These are phyloP conservation scores for Poecilobothrus nobilitatus DNA, from an alignment of 2,888 invertebrate genomes.

Conservation along the genomic window DNA sequence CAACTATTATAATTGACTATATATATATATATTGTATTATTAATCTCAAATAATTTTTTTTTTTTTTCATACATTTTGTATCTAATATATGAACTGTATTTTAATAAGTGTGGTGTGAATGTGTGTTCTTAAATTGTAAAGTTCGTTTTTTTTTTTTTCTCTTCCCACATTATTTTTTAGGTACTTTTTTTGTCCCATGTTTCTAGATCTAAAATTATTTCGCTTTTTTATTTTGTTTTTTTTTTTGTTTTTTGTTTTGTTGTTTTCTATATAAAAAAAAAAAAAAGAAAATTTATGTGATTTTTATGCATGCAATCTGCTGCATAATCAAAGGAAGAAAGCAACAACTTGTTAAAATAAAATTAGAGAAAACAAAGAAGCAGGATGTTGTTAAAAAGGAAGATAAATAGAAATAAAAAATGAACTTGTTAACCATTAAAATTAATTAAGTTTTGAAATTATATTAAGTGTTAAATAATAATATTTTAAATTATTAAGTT, in stretches of 20 bases:
- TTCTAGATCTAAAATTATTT: not conserved
- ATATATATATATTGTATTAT: not conserved
- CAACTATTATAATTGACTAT: not conserved
- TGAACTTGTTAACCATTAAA: not conserved
- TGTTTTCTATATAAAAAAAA: no score
- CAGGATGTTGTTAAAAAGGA: not conserved
- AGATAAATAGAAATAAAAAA: no score
- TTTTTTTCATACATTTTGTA: no score
- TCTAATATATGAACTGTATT: no score
- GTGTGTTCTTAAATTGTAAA: not conserved
- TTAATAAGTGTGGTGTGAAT: no score
- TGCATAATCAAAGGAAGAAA: not conserved
- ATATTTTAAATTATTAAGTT: no score
- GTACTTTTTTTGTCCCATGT: no score
- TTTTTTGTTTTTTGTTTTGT: not conserved
- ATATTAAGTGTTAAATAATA: no score
- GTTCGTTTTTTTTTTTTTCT: not conserved
- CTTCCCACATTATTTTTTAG: no score
- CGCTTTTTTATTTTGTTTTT: not conserved
- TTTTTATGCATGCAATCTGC: not conserved
- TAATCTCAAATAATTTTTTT: not conserved
- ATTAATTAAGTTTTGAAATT: not conserved
- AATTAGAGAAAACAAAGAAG: not conserved
- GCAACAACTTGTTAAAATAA: not conserved
- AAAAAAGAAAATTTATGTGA: slow-evolving; percentile 2